Percentiles rank a stretch among this genome's conserved stretches.
phyloP scores from a whole-genome alignment of 2,113 vertebrate species.

The Anguilla rostrata region DNA sequence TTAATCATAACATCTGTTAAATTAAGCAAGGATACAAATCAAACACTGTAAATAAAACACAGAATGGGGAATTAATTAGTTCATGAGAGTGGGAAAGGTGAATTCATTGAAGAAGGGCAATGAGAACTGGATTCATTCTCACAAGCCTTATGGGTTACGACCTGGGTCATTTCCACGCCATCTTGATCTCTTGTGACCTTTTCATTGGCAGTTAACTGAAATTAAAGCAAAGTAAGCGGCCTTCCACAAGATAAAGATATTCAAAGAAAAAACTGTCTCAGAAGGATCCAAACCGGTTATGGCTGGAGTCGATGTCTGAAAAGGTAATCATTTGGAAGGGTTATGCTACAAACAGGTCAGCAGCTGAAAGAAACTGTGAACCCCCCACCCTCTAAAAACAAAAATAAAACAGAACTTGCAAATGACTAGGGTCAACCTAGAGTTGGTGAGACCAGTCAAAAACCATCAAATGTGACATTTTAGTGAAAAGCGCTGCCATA shows the following conservation, averaged over 20 bases:
- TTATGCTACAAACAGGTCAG: neutral
- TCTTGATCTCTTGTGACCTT: neutral
- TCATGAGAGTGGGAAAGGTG: constrained; percentile 36
- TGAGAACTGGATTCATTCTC: constrained; percentile 36
- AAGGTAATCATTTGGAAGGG: neutral
- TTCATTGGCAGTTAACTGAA: neutral
- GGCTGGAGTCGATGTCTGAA: neutral
- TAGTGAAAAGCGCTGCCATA: neutral
- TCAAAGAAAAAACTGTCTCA: neutral
- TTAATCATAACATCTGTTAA: constrained; percentile 76
- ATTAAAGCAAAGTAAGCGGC: neutral
- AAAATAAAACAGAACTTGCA: neutral
- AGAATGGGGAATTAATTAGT: constrained; percentile 47
- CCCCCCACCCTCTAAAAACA: neutral
- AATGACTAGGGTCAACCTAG: neutral
- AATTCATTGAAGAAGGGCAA: constrained; percentile 26
- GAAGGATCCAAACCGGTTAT: neutral
- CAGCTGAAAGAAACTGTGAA: neutral
- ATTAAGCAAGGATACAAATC: constrained; percentile 73
- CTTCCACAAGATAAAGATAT: neutral
- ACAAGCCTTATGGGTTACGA: constrained; percentile 4
- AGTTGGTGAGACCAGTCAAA: neutral
- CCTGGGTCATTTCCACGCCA: neutral
- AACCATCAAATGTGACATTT: neutral
- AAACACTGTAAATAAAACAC: constrained; percentile 66